phyloP scores from a whole-genome alignment of 1,140 invertebrate species.

The Cyrtorhinus lividipennis region DNA sequence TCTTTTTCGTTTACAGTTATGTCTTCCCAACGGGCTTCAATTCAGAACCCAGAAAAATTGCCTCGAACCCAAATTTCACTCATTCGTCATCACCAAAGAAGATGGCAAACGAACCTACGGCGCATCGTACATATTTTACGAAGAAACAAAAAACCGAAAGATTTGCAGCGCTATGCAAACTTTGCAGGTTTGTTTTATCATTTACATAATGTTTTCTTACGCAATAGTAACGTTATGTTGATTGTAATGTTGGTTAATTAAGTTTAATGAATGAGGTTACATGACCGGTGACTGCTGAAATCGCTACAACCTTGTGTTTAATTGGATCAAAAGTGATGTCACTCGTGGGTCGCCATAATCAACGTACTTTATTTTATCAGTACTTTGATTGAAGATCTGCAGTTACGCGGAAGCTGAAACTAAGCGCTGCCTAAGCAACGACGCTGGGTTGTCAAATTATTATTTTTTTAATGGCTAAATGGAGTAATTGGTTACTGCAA shows the following conservation, averaged over 20 bases:
- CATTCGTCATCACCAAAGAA: conserved; percentile 92
- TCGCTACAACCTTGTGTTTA: no score
- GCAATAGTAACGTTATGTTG: neutral
- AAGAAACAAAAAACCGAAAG: conserved; percentile 80
- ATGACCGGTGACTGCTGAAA: no score
- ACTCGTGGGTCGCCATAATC: no score
- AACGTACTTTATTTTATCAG: no score
- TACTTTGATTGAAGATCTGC: no score
- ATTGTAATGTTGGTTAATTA: neutral
- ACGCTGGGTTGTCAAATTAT: no score
- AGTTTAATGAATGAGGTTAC: conserved; percentile 15
- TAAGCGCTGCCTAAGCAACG: no score
- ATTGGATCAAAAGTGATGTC: no score
- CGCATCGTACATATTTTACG: conserved; percentile 87
- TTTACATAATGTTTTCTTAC: neutral
- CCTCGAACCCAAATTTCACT: conserved; percentile 80
- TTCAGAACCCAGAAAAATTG: conserved; percentile 90
- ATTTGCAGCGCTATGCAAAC: conserved; percentile 91
- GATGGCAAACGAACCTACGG: conserved; percentile 90
- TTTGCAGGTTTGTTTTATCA: conserved; percentile 45
- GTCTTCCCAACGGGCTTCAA: conserved; percentile 78
- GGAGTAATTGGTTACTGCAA: no score
- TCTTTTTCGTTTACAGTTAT: conserved; percentile 68
- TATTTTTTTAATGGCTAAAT: no score
- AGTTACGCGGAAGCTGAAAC: no score